Base-by-base conservation (phyloP, 2,113 vertebrate species). In the Crypturellus undulatus region DNA sequence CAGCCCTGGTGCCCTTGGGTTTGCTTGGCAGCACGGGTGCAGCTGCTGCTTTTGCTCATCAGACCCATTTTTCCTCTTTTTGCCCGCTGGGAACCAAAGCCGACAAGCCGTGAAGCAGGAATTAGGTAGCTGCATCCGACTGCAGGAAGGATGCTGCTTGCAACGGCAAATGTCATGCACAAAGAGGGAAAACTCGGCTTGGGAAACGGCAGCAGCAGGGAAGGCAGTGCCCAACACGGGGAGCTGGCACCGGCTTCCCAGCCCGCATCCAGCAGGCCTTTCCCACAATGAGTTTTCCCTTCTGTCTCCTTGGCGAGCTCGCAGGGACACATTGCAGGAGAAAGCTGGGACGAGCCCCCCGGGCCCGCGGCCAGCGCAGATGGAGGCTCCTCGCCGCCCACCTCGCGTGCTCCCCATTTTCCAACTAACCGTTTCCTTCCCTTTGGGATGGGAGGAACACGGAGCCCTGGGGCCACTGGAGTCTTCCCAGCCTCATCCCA, bases 231-330 rank as follows among this genome's bases (percentile, higher is more conserved):
- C 34, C 70, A 83, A 86, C 42, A 42, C 0, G 1, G 84, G 81
- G 4, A 1, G 24, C 72, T 56, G 10, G 34, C 17, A 49, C 73
- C 65, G 36, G 71, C n/a, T 79, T 79, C 65, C 71, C 87, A 91
- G 67, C 90, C n/a, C 11, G 0, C 78, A 54, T 93, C 79, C 79
- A n/a, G 24, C 58, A 51, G 56, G 12, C 58, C 62, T 69, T 85
- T 79, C 76, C 52, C 32, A 1, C 69, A 68, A 96, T 89, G 87
- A 42, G 79, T 47, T 60, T 72, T 77, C 63, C 96, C 95, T 96
- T 96, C 96, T 93, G 92, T 67, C 24, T 20, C 82, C 64, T 96
- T 94, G 95, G 95, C 42, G 24, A 93, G 92, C 69, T 30, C 12
- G 16, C 49, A 93, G 65, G 89, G 75, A 73, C 87, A 83, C 90